phyloP scores from a whole-genome alignment of 1,140 invertebrate species.

The Lithobius niger region DNA sequence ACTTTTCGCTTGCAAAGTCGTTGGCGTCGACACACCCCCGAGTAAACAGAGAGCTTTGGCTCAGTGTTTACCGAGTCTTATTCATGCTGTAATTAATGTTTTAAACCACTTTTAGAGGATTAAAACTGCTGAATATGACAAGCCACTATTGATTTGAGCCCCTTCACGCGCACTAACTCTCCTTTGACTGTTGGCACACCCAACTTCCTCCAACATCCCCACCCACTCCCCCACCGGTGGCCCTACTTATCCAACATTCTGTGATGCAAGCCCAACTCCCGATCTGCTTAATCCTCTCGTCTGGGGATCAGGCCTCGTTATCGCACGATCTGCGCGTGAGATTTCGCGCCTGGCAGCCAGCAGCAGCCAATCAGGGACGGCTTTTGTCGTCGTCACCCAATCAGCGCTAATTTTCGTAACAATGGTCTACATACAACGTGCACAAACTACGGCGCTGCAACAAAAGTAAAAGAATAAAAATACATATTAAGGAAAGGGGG shows the following conservation, averaged over 20 bases:
- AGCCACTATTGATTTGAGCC: background rate
- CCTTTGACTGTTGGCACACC: background rate
- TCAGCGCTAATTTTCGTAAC: background rate
- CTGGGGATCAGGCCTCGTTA: background rate
- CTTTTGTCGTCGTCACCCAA: background rate
- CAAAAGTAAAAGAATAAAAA: background rate
- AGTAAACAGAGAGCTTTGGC: no score
- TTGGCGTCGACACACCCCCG: no score
- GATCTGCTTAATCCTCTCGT: background rate
- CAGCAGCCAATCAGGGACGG: background rate
- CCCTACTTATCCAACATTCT: background rate
- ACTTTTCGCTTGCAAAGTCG: no score
- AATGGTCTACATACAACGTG: background rate
- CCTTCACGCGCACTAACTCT: background rate
- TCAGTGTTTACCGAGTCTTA: constrained; percentile 2
- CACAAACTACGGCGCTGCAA: background rate
- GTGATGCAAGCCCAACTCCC: background rate
- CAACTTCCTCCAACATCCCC: background rate
- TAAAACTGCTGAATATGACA: constrained; percentile 7
- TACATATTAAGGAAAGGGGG: background rate
- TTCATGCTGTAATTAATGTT: constrained; percentile 6
- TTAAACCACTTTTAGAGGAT: constrained; percentile 11
- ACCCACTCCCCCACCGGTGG: background rate
- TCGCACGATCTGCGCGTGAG: background rate
- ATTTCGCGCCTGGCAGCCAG: background rate